Conservation (phyloP, 2,113 vertebrate genomes). For the Pristiophorus japonicus region DNA sequence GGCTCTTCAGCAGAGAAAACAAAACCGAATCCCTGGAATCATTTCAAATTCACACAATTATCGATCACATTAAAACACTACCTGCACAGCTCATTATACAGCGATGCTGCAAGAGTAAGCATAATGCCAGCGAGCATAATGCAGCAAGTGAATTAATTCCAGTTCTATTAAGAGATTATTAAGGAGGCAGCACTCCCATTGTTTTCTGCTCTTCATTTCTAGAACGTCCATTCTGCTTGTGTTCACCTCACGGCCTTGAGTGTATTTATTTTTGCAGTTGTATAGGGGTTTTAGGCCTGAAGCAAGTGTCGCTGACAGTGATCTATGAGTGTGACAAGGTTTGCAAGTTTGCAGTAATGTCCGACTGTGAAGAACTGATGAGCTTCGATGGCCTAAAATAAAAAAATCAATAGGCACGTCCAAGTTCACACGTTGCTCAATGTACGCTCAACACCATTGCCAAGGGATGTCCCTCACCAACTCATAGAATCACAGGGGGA, state of each 20-base stretch:
- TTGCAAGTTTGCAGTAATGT: not conserved
- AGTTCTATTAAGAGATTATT: not conserved
- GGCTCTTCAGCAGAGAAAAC: not conserved
- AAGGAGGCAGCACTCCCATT: not conserved
- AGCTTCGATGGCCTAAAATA: not conserved
- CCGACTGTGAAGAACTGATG: not conserved
- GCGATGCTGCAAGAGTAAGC: not conserved
- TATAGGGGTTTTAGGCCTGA: not conserved
- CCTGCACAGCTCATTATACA: not conserved
- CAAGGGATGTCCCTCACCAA: not conserved
- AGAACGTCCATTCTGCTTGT: not conserved
- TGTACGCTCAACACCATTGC: not conserved
- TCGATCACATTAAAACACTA: slow-evolving; percentile 12
- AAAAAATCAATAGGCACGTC: too few species aligned
- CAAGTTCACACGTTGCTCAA: not conserved
- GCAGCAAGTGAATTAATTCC: not conserved
- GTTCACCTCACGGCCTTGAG: not conserved
- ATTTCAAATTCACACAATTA: slow-evolving; percentile 16
- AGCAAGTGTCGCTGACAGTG: not conserved
- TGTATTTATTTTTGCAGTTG: not conserved
- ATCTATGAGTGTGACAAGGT: not conserved
- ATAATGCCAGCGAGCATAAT: not conserved
- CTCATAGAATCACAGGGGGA: not conserved
- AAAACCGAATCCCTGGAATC: not conserved
- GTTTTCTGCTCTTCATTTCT: not conserved